Base-by-base conservation (phyloP, 1,140 invertebrate genomes). In the Maconellicoccus hirsutus region DNA sequence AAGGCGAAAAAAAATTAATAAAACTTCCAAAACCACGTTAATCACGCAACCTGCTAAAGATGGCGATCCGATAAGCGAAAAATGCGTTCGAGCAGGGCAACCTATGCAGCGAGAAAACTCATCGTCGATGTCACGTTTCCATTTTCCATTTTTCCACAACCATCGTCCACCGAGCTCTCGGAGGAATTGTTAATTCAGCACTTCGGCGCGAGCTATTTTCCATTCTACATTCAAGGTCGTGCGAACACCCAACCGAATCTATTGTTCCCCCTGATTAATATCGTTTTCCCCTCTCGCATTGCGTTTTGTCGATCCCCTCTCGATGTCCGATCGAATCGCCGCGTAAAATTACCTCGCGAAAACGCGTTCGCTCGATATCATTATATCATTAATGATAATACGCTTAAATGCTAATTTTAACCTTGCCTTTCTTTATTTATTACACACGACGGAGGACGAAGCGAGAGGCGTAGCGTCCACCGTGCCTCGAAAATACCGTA, bases 401-500 rank as follows among this genome's bases (percentile, higher is more conserved):
- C n/a, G n/a, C 42, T 52, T 52, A 16, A 52, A 52, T 52, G 42
- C 42, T 52, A 52, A 52, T 52, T 52, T 52, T 19, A 52, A 52
- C 42, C 42, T 52, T 52, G 42, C 42, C 29, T 52, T 52, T 52
- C 42, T 52, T n/a, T 52, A 52, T 52, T 33, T 52, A 52, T 52
- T 52, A 52, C 42, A 52, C 42, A 19, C 42, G 42, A n/a, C n/a
- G n/a, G n/a, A n/a, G n/a, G n/a, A 52, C 42, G n/a, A 52, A 6
- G 12, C 6, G 29, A 33, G 29, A n/a, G n/a, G n/a, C n/a, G n/a
- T n/a, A n/a, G n/a, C n/a, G n/a, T n/a, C n/a, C n/a, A n/a, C n/a
- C n/a, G n/a, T n/a, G n/a, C n/a, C n/a, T 52, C 42, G 42, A 19
- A 33, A 52, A 19, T 52, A 52, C n/a, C n/a, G n/a, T n/a, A 52